Conservation (phyloP, 1,140 invertebrate genomes). For the Aphidius ervi region DNA sequence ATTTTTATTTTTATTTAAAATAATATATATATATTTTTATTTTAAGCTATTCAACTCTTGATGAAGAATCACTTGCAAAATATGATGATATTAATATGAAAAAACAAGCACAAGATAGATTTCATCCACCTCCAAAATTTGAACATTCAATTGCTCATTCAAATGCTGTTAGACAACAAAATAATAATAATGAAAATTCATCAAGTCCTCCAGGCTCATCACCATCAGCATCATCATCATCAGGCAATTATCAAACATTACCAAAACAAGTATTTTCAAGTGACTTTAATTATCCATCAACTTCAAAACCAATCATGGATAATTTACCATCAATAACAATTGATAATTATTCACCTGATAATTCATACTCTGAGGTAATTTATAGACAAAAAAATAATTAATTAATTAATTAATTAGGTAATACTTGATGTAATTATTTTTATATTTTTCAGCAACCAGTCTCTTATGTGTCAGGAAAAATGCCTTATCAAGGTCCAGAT, state of each 20-base stretch:
- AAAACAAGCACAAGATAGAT: conserved; percentile 40
- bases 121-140: conserved; percentile 39
- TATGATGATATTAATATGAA: conserved; percentile 24
- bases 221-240: conserved; percentile 17
- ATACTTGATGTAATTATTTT: not conserved
- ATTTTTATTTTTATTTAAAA: not conserved
- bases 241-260: conserved; percentile 21
- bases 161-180: conserved; percentile 23
- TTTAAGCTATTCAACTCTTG: conserved; percentile 38
- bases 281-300: conserved; percentile 25
- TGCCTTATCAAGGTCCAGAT: conserved; percentile 17
- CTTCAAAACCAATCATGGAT: conserved; percentile 12
- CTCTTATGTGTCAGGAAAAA: conserved; percentile 22
- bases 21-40: not conserved
- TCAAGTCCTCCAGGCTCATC: conserved; percentile 1
- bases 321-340: conserved; percentile 14
- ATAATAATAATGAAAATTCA: not conserved
- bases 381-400: conserved; percentile 1
- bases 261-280: conserved; percentile 22
- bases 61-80: conserved; percentile 34
- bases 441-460: conserved; percentile 23
- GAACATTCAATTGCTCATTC: conserved; percentile 28
- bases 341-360: conserved; percentile 19
- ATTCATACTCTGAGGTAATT: conserved; percentile 18
- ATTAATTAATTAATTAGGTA: not conserved